Evolutionary conservation across 2,888 invertebrate species (phyloP).

Genomic region (Cynaeus angustus): DNA sequence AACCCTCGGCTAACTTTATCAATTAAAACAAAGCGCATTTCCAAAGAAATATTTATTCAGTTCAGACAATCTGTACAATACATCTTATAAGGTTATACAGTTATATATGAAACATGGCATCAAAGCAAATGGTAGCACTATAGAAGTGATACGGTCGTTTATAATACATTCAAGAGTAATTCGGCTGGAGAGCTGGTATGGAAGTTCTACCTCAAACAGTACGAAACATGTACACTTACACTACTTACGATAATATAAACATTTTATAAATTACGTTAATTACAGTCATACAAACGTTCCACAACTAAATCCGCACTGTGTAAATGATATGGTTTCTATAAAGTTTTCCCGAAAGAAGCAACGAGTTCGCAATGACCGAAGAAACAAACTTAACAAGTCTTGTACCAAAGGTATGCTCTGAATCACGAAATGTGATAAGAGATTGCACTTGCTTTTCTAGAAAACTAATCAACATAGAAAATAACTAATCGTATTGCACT

Average conservation of each 20-base stretch:
- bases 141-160: slow-evolving; percentile 67
- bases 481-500: slow-evolving; percentile 54
- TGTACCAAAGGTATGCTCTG: slow-evolving; percentile 68
- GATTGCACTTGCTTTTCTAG: slow-evolving; percentile 60
- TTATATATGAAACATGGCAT: slow-evolving; percentile 72
- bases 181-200: slow-evolving; percentile 68
- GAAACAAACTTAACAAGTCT: slow-evolving; percentile 61
- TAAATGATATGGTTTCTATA: slow-evolving; percentile 57
- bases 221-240: slow-evolving; percentile 67
- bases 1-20: slow-evolving; percentile 1
- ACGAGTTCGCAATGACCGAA: slow-evolving; percentile 55
- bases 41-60: slow-evolving; percentile 73
- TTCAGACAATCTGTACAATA: slow-evolving; percentile 73
- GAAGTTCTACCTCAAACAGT: slow-evolving; percentile 67
- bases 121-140: slow-evolving; percentile 70
- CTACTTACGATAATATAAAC: slow-evolving; percentile 66
- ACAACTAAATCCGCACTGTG: slow-evolving; percentile 55
- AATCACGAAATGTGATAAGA: slow-evolving; percentile 57
- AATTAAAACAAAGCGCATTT: slow-evolving; percentile 53
- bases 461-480: slow-evolving; percentile 51
- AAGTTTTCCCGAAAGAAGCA: slow-evolving; percentile 39
- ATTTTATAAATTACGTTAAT: slow-evolving; percentile 62
- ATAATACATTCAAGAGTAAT: slow-evolving; percentile 69
- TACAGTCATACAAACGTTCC: slow-evolving; percentile 60
- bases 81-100: slow-evolving; percentile 72